Conservation (phyloP, 2,113 vertebrate genomes). For the Edolisoma coerulescens region DNA sequence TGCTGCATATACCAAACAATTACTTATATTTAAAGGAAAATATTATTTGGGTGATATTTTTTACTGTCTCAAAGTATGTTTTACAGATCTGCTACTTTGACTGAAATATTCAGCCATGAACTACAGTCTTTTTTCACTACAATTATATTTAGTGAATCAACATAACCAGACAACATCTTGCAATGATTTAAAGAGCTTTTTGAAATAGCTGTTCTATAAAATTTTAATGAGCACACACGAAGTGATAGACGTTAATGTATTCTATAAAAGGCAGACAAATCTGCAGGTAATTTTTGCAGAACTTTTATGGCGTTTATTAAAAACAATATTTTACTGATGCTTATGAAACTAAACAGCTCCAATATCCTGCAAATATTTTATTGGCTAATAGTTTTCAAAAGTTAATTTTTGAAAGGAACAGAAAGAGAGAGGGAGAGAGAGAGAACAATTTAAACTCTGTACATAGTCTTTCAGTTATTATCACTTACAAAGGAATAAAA, state of each 20-base stretch:
- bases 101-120: background rate
- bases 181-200: conserved; percentile 56
- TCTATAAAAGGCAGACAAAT: background rate
- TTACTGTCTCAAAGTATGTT: background rate
- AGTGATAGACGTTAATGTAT: conserved; percentile 26
- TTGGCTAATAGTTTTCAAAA: background rate
- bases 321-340: conserved; percentile 50
- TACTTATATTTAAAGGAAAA: background rate
- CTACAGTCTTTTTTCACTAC: background rate
- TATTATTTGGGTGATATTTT: background rate
- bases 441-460: background rate
- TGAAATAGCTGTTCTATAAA: conserved; percentile 43
- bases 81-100: background rate
- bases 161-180: conserved; percentile 10
- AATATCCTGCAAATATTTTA: background rate
- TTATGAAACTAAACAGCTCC: background rate
- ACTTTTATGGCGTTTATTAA: conserved; percentile 45
- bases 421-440: background rate
- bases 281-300: conserved; percentile 19
- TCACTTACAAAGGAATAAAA: background rate
- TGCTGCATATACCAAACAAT: background rate
- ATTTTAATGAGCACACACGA: conserved; percentile 59
- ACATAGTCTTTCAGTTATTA: background rate
- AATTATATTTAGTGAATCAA: conserved; percentile 13
- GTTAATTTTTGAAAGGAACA: background rate